Evolutionary conservation across 92 coral and sea anemone species (phyloP).

Genomic region (Heteractis magnifica): DNA sequence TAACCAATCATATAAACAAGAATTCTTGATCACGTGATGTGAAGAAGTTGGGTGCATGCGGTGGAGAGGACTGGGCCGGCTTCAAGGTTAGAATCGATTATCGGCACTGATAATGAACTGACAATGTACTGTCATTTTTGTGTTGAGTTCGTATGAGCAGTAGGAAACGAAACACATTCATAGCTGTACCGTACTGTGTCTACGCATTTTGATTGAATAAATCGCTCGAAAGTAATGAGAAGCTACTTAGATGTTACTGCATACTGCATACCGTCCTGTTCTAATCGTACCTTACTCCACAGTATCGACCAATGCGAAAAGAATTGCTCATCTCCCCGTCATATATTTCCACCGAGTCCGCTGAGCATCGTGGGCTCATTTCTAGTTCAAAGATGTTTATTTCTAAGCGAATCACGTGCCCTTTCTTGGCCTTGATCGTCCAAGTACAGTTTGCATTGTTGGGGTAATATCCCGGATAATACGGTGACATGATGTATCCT

Average conservation of each 20-base stretch:
- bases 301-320: constrained; percentile 39
- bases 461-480: constrained; percentile 49
- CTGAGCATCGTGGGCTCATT: constrained; percentile 27
- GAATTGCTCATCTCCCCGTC: constrained; percentile 31
- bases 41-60: not conserved
- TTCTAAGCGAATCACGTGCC: constrained; percentile 41
- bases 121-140: too few relatives aligned
- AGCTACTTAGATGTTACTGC: not conserved
- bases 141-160: too few relatives aligned
- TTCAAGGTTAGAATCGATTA: too few relatives aligned
- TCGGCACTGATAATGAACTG: too few relatives aligned
- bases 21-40: not conserved
- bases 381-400: constrained; percentile 43
- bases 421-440: constrained; percentile 25
- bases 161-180: too few relatives aligned
- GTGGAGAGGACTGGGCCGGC: too few relatives aligned
- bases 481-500: constrained; percentile 44
- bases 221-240: not conserved
- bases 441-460: constrained; percentile 46
- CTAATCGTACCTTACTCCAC: constrained; percentile 35
- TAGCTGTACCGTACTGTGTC: too few relatives aligned
- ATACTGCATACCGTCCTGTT: not conserved
- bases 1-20: not conserved
- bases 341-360: constrained; percentile 39
- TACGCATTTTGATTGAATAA: too few relatives aligned